Evolutionary conservation across 1,140 invertebrate species (phyloP), one percentile per base, ranked within the genome.

Genomic region (Calosoma granatense): DNA sequence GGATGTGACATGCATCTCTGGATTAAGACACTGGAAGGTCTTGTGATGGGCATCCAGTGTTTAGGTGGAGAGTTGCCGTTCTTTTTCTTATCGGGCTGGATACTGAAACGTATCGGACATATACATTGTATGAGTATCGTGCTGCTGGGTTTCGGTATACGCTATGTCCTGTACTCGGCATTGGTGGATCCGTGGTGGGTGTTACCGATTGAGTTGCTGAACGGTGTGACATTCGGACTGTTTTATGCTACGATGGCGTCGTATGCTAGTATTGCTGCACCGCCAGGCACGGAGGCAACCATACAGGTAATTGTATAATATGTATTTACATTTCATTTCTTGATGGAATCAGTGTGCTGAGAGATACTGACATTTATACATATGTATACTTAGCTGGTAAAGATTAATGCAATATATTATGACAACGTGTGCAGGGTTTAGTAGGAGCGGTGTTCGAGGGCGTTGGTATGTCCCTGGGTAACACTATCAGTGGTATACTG

Each of bases 181-280:
- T 70, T 94, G 22, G 74, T 75, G 1, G 85, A 92, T 71, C 82
- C 88, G 0, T 94, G 91, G 90, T 81, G 79, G 69, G 81, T 88
- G 53, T 73, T 97, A 55, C 83, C 90, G 1, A 81, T 96, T 22
- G 93, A 96, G 72, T 68, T 92, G 55, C 72, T 91, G 4, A 90
- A 95, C 73, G 91, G 92, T 14, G 73, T 94, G 6, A 92, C 92
- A 0, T 90, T 90, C 68, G 92, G 92, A 11, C 76, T 96, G 57
- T 90, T 90, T 67, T 96, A 92, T 75, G 82, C 91, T 0, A 85
- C 90, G 6, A 92, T 94, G 84, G 84, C 90, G 6, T 89, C 88
- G 0, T 95, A 94, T 72, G 90, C 90, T 0, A 90, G 85, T 67
- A 82, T 86, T 61, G 81, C 93, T 1, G 84, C 91, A 2, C 89